Percentiles rank a stretch among this genome's conserved stretches.
Evolutionary conservation across 2,113 vertebrate genomes (phyloP).

Genomic region (Cygnus atratus): DNA sequence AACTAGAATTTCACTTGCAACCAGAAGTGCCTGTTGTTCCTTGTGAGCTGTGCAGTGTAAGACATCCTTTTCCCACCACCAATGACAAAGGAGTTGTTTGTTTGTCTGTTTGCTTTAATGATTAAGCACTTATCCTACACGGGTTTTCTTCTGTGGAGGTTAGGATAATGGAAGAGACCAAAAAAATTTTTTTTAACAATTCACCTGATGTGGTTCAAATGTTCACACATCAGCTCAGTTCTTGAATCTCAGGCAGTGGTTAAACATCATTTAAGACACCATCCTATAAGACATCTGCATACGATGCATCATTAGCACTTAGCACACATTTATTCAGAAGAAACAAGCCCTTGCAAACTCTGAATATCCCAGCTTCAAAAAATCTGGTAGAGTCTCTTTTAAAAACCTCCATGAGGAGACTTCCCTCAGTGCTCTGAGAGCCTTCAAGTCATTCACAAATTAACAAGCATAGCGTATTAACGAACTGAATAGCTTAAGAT

Average conservation of each 20-base stretch:
- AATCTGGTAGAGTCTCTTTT: neutral
- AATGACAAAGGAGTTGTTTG: neutral
- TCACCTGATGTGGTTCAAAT: neutral
- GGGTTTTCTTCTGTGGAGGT: neutral
- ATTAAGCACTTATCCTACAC: neutral
- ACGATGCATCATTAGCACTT: constrained; percentile 20
- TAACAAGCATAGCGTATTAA: neutral
- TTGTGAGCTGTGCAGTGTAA: neutral
- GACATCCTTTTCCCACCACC: neutral
- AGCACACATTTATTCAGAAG: constrained; percentile 4
- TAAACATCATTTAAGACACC: neutral
- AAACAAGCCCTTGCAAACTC: constrained; percentile 25
- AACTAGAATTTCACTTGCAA: neutral
- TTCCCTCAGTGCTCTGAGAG: constrained; percentile 8
- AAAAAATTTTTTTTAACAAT: neutral
- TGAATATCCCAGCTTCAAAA: constrained; percentile 37
- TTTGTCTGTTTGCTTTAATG: neutral
- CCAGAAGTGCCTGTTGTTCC: neutral
- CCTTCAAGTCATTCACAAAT: constrained; percentile 38
- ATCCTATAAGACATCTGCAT: neutral
- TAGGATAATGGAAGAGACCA: constrained; percentile 1
- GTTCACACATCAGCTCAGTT: neutral
- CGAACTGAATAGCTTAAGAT: constrained; percentile 1
- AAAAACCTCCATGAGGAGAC: constrained; percentile 20
- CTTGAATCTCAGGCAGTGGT: neutral